Evolutionary conservation across 2,888 invertebrate species (phyloP), one percentile per base, ranked within the genome.

Genomic region (Mimachlamys varia): DNA sequence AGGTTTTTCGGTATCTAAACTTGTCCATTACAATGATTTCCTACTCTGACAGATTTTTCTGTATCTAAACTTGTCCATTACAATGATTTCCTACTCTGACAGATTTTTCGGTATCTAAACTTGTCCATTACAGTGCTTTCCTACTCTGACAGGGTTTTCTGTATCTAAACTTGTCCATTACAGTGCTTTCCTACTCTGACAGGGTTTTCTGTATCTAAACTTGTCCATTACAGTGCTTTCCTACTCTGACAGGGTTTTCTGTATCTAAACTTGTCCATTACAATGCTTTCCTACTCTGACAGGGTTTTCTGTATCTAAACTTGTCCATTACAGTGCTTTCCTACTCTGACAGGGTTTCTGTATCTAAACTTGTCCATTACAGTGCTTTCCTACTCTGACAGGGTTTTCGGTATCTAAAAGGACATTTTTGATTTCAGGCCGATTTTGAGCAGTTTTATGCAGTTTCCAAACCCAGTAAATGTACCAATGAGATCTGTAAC

Each of bases 391-490:
- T 53, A 53, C 53, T 58, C 7, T n/a, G 2, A 58, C n/a, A n/a
- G n/a, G n/a, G 0, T 58, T 58, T 58, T 44, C 7, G 3, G 7
- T 44, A 44, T 44, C 4, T 44, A 44, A 44, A 44, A 5, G 44
- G 7, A 44, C 4, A 88, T n/a, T 92, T 92, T 13, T 92, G 97
- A 27, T 92, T 92, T 13, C 92, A 97, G 96, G 97, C 98, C 19
- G 97, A 98, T 93, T 98, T 98, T 97, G 98, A 98, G 93, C 97
- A 97, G 94, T 97, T 97, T 95, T 98, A 98, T 95, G 97, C 97
- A 90, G 95, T 98, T 87, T 97, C 96, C 92, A 96, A 97, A 88
- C 98, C 98, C 7, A 96, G 95, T 62, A 96, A 95, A 89, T 98
- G 98, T 96, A 94, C 96, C n/a, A 97, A 97, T 96, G 97, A 97